Base-by-base conservation (phyloP, 1,140 invertebrate species). In the Conopomorpha cramerella region DNA sequence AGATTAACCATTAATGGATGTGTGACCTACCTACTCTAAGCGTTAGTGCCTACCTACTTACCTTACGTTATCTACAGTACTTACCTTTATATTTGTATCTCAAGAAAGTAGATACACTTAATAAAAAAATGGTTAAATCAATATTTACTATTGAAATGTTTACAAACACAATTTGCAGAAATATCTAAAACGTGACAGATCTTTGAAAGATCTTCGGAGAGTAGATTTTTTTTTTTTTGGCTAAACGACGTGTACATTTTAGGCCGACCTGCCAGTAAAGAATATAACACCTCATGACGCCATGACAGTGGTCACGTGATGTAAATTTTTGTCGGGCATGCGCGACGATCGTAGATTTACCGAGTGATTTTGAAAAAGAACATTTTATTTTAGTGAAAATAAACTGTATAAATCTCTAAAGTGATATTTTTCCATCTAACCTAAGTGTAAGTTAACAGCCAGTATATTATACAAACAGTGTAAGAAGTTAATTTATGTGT, bases 241-340 rank as follows among this genome's bases (percentile, higher is more conserved):
- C 19, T 23, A 4, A 23, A 6, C 19, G 4, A 4, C 19, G 10
- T 23, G 10, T 23, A n/a, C n/a, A n/a, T n/a, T n/a, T n/a, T n/a
- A n/a, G n/a, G n/a, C n/a, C n/a, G n/a, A n/a, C n/a, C n/a, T n/a
- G n/a, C n/a, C n/a, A n/a, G 8, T 34, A 32, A 44, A 41, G 55
- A 58, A 56, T 51, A 43, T 15, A 39, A 27, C 34, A 25, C 31
- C 32, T 30, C 36, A 38, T 49, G 67, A 74, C 70, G 70, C 70
- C 70, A 72, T 74, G 70, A 74, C 67, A 72, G n/a, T n/a, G 70
- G 56, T 74, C 70, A 74, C 70, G 70, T 74, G 70, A 74, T 64
- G 63, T 74, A 74, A 74, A 72, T 71, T 74, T 74, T 68, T 62
- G 59, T 68, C 55, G 56, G 70, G 57, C 70, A 74, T 74, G 70